Base-by-base conservation (phyloP, 2,888 invertebrate species). In the Drosophila fungiperda region DNA sequence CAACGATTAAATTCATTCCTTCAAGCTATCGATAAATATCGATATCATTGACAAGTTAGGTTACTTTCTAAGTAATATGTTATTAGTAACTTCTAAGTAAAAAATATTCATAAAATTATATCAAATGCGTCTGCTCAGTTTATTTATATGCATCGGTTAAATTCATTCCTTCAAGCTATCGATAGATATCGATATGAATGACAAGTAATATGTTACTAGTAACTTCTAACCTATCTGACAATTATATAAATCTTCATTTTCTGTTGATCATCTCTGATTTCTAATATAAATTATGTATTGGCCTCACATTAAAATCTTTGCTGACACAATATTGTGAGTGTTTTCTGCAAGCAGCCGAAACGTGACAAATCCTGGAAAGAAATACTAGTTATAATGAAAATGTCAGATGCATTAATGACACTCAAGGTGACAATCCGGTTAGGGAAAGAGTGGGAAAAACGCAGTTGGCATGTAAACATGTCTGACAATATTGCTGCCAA, bases 401-500 rank as follows among this genome's bases (percentile, higher is more conserved):
- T 89, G 92, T 92, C 90, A 92, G 77, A 82, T 91, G 88, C 92
- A 91, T 92, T 91, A 89, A 91, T 92, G 90, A 91, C 90, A 91
- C 90, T 84, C 89, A 90, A 87, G 90, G 91, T 87, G 87, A 90
- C 90, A 90, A 69, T 80, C 60, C 69, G 61, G 73, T 70, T 69
- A 49, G 26, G 17, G 26, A 29, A 2, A 12, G 12, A 38, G 32
- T 20, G 64, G 26, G 45, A 26, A 60, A 38, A 58, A 48, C 53
- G 53, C 58, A 76, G 76, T 80, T 76, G 76, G 76, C 77, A 68
- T 87, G 84, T 73, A 73, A 83, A 70, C 89, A 83, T 83, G 89
- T 80, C 83, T 85, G 86, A 85, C 90, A 85, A 86, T 86, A 88
- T 90, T 88, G 81, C 89, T 90, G 88, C 85, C 90, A 87, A 88